Percentiles rank a stretch among this genome's conserved stretches.
Evolutionary conservation across 2,888 invertebrate genomes (phyloP).

Genomic region (Andrena dorsata): DNA sequence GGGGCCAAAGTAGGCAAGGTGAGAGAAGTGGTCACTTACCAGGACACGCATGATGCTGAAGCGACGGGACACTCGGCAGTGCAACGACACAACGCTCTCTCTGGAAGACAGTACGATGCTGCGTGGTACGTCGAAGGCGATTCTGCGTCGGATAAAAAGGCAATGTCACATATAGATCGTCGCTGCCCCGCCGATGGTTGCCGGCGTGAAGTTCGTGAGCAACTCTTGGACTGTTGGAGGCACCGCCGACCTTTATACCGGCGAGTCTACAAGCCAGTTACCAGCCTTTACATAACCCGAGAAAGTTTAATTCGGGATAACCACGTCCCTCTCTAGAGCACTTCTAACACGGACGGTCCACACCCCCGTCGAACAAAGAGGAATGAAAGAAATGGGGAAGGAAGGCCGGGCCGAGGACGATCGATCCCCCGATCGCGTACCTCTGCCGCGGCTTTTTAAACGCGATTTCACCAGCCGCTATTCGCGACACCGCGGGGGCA

Average conservation of each 20-base stretch:
- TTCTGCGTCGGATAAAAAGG: slow-evolving; percentile 42
- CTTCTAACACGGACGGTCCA: slow-evolving; percentile 19
- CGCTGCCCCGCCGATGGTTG: slow-evolving; percentile 76
- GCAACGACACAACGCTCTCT: slow-evolving; percentile 29
- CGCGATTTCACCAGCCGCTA: slow-evolving; percentile 32
- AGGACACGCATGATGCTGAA: slow-evolving; percentile 73
- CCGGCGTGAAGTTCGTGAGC: slow-evolving; percentile 82
- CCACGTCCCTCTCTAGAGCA: slow-evolving; percentile 61
- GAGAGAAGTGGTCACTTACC: slow-evolving; percentile 69
- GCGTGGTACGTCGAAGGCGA: slow-evolving; percentile 14
- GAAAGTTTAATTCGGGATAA: slow-evolving; percentile 83
- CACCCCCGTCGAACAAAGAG: slow-evolving; percentile 4
- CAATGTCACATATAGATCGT: slow-evolving; percentile 73
- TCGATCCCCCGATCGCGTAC: slow-evolving; percentile 11
- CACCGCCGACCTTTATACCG: slow-evolving; percentile 84
- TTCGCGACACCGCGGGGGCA: neutral
- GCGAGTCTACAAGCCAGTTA: slow-evolving; percentile 76
- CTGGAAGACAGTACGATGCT: slow-evolving; percentile 47
- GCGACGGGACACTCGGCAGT: slow-evolving; percentile 47
- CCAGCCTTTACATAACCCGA: slow-evolving; percentile 83
- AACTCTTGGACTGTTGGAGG: slow-evolving; percentile 83
- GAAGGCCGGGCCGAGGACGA: neutral
- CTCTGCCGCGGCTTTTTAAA: slow-evolving; percentile 11
- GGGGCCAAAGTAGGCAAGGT: slow-evolving; percentile 2
- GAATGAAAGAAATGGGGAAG: neutral